Base-by-base conservation (phyloP, 2,888 invertebrate genomes). In the Chrysolina americana region DNA sequence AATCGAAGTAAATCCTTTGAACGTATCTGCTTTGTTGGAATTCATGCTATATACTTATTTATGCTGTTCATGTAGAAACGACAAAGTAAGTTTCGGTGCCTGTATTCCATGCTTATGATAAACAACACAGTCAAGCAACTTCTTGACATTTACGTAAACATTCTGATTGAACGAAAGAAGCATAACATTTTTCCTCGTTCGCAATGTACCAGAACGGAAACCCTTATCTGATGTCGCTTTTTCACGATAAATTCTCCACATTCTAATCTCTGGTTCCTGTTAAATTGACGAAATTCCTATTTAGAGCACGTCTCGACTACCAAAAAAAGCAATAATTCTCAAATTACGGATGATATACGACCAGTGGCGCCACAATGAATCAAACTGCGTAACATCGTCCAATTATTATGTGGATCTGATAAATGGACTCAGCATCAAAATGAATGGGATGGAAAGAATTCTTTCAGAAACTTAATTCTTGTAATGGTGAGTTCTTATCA, bases 261-360 rank as follows among this genome's bases (percentile, higher is more conserved):
- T 68, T 71, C 41, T 68, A 66, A 71, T 71, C 66, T 48, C 65
- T 50, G 66, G 21, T 66, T 71, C 65, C 48, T 71, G 59, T 48
- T 21, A 62, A 71, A 71, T 71, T 48, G 71, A 66, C 71, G 62
- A 71, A 68, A 66, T 71, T 68, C 48, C 50, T 71, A 62, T 68
- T 71, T 62, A 19, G 53, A 13, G 68, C 28, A 53, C 66, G 23
- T 56, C 47, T 50, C 66, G 19, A 71, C 53, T 21, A 53, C 3
- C 21, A 28, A 65, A 64, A 53, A 71, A 66, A 71, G 71, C 71
- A 62, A 71, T 71, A 71, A 71, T 66, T 71, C 68, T 66, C 66
- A 65, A 68, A 71, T 68, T 62, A 66, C 48, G 62, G 36, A 53
- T 62, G 59, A 50, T 66, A 71, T 53, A 53, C 6, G 21, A 53